Base-by-base conservation (phyloP, 2,888 invertebrate genomes). In the Blomia tropicalis region DNA sequence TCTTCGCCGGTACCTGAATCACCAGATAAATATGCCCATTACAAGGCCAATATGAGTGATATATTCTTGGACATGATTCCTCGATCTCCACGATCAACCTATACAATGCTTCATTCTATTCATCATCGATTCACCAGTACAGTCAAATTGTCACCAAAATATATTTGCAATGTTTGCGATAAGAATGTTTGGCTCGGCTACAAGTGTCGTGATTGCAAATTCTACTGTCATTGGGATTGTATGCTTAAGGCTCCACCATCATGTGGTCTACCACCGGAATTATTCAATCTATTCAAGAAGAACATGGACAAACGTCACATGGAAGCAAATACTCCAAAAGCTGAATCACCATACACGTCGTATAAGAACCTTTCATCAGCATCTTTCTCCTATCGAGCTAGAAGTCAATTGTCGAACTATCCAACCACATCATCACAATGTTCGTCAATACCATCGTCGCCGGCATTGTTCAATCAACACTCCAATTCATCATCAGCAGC, bases 401-500 rank as follows among this genome's bases (percentile, higher is more conserved):
- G 36, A 41, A 61, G 61, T 56, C 47, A 62, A 58, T 31, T 59
- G 31, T 36, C 30, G 7, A 27, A 44, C 32, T 56, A 62, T 63
- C 66, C 66, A 51, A 90, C 87, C 73, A 88, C 90, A 62, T 92
- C 92, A 14, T 92, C 91, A 74, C 92, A 91, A 77, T 92, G 91
- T 76, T 91, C 90, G 73, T 92, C 92, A 63, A 89, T 91, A 66
- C 92, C 93, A 66, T 92, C 92, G 69, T 91, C 90, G 72, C 93
- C 95, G 58, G 91, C 90, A 69, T 78, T 75, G 53, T 70, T 83
- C 51, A 47, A 47, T 27, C 29, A 3, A 25, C 14, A 23, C 2
- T 56, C 56, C 14, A 30, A 3, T 3, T 56, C 56, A 29, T 56
- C 56, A 2, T 56, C 56, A 25, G 19, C 56, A 19, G 29, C 32